phyloP scores from a whole-genome alignment of 2,888 invertebrate species.

The Chironomus tentans region DNA sequence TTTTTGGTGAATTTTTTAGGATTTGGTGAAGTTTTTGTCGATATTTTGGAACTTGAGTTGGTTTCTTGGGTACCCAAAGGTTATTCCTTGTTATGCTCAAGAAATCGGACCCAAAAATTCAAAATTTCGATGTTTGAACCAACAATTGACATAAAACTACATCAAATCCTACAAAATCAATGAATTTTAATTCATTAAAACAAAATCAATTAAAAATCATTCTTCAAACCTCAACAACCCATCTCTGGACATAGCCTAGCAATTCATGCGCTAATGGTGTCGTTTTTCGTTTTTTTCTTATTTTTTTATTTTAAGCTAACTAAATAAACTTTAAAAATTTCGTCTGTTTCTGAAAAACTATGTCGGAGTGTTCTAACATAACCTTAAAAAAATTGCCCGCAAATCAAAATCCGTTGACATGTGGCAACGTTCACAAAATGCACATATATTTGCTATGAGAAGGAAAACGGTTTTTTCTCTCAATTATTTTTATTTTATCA shows the following conservation, averaged over 20 bases:
- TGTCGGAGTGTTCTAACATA: slow-evolving; percentile 2
- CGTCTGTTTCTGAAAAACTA: background rate
- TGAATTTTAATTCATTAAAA: too few relatives aligned
- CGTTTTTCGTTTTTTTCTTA: background rate
- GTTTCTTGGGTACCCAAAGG: too few relatives aligned
- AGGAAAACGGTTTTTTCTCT: background rate
- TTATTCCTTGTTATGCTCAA: too few relatives aligned
- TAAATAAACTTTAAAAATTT: background rate
- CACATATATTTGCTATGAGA: background rate
- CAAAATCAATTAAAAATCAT: too few relatives aligned
- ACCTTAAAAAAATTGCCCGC: background rate
- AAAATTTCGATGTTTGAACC: too few relatives aligned
- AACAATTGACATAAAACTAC: too few relatives aligned
- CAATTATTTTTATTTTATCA: background rate
- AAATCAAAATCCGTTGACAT: background rate
- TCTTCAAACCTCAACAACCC: too few relatives aligned
- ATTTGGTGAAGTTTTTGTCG: too few relatives aligned
- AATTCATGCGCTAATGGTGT: background rate
- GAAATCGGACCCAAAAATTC: too few relatives aligned
- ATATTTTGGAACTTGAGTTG: too few relatives aligned
- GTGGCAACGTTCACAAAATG: background rate
- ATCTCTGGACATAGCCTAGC: background rate
- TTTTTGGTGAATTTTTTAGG: background rate
- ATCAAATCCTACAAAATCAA: too few relatives aligned
- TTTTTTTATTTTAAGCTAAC: background rate